Percentiles rank a stretch among this genome's conserved stretches.
These are phyloP conservation scores for Sitobion miscanthi DNA, from an alignment of 1,140 invertebrate genomes.

Conservation along the genomic window DNA sequence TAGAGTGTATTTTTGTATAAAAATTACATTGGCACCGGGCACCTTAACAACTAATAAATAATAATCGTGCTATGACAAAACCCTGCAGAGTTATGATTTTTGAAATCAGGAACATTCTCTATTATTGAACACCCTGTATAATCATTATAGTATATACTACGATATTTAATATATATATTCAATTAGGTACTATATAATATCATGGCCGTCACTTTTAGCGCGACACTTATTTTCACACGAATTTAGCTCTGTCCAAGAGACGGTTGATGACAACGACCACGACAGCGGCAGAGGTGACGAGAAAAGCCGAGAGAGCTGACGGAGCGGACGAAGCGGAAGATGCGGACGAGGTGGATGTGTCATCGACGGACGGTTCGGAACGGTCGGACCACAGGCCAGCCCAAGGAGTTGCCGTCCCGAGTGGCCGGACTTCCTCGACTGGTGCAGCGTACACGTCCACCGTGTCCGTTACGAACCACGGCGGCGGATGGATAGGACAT, in stretches of 20 bases:
- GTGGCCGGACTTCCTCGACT: neutral
- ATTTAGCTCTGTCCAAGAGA: conserved; percentile 20
- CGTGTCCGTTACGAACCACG: neutral
- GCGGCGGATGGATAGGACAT: neutral
- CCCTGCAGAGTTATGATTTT: too few relatives aligned
- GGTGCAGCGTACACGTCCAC: neutral
- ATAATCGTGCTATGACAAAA: too few relatives aligned
- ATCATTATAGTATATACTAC: too few relatives aligned
- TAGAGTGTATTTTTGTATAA: too few relatives aligned
- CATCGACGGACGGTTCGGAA: neutral
- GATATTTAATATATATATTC: too few relatives aligned
- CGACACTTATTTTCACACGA: neutral
- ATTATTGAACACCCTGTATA: too few relatives aligned
- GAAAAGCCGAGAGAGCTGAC: neutral
- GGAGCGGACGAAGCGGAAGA: neutral
- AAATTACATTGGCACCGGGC: too few relatives aligned
- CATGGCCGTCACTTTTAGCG: neutral
- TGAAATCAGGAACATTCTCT: too few relatives aligned
- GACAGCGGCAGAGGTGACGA: neutral
- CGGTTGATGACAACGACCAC: neutral
- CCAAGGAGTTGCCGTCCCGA: too few relatives aligned
- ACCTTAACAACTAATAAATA: too few relatives aligned
- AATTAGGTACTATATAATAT: neutral
- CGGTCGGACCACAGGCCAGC: too few relatives aligned
- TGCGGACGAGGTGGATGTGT: too few relatives aligned